Evolutionary conservation across 2,888 invertebrate genomes (phyloP), one percentile per base, ranked within the genome.

Genomic region (Lasius fuliginosus): DNA sequence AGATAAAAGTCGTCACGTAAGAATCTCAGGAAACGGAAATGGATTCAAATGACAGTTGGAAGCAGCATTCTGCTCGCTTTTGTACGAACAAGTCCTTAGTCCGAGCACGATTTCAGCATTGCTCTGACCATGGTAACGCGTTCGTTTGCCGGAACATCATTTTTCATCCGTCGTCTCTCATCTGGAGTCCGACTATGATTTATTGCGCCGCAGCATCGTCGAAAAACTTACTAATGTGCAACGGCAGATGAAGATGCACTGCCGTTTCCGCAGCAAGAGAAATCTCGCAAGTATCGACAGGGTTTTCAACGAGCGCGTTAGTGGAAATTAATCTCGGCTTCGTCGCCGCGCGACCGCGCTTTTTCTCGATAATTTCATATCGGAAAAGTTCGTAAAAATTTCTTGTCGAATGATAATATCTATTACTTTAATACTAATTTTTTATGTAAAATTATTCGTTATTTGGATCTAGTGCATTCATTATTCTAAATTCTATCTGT

Each of bases 171-270:
- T 68, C 79, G 79, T 82, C 74, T 83, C 71, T 77, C 83, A 64
- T 81, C 84, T 77, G 46, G 73, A 81, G 46, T 60, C 46, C 60
- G 65, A 49, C 82, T 82, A 87, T 88, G 88, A 88, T 88, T 88
- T 88, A 88, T 88, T 82, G 85, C 71, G 76, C 73, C 36, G 56
- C 49, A 68, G 64, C 83, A 83, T 73, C 79, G 74, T 77, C 79
- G 87, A 88, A 88, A 88, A 88, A 88, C 85, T 88, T 87, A 85
- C 88, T 88, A 88, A 88, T 87, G 75, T 42, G 81, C 81, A 65
- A 42, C 74, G 62, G 46, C 42, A 27, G 83, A 86, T 86, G 84
- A 83, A 87, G 86, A 88, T 86, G 76, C 87, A 84, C 86, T 79
- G 67, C 74, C 69, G 58, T 69, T 76, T 79, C 60, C 69, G 79